These are phyloP conservation scores for Hecatera dysodea DNA, from an alignment of 2,888 invertebrate species.

Conservation along the genomic window DNA sequence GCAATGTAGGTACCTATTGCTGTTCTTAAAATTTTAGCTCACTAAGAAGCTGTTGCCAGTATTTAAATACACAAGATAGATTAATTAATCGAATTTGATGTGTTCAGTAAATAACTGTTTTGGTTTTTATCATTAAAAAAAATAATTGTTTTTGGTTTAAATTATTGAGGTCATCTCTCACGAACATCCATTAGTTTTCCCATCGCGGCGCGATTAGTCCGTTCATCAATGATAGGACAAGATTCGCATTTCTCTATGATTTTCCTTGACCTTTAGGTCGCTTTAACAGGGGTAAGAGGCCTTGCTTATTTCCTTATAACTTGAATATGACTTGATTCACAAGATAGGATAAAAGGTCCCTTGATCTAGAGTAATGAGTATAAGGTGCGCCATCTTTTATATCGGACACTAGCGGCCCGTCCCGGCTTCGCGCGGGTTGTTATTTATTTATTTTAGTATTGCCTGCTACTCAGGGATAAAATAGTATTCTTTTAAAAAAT, in stretches of 20 bases:
- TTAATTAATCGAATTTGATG: background rate
- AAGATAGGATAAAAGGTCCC: background rate
- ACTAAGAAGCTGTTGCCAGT: background rate
- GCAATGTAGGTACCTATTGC: background rate
- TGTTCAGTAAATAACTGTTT: background rate
- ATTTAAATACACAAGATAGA: background rate
- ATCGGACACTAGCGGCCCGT: no score
- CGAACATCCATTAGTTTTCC: background rate
- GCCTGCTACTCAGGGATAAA: no score
- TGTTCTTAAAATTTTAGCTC: constrained; percentile 7
- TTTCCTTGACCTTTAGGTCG: background rate
- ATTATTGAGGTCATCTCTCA: background rate
- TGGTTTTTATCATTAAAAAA: background rate
- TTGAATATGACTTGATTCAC: background rate
- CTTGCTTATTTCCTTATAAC: background rate
- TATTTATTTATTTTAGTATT: no score
- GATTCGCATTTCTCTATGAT: background rate
- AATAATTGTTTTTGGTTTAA: background rate
- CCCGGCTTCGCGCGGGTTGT: no score
- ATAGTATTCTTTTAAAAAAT: no score
- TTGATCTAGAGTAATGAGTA: background rate
- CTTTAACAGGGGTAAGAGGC: background rate
- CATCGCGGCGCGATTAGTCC: background rate
- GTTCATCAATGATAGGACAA: background rate
- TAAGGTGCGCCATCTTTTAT: background rate